Conservation (phyloP, 2,888 invertebrate genomes). For the Drosophila glabriapex region DNA sequence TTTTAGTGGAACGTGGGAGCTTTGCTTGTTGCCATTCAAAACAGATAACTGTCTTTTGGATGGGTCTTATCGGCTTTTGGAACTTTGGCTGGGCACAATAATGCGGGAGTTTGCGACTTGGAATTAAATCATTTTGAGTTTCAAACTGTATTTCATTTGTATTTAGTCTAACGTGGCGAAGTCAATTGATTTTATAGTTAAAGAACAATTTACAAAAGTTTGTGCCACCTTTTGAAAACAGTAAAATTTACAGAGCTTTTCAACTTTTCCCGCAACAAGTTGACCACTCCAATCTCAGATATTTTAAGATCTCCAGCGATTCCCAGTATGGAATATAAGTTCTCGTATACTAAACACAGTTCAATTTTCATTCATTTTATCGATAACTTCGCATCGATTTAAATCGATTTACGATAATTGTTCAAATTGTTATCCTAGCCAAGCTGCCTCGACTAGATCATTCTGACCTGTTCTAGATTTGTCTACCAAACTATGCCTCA, state of each 20-base stretch:
- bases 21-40: constrained; percentile 41
- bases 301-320: accelerated
- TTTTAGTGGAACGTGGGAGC: constrained; percentile 79
- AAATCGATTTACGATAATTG: background rate
- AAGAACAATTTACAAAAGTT: background rate
- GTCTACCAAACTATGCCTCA: background rate
- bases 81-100: background rate
- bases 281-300: background rate
- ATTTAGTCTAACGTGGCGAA: background rate
- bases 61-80: constrained; percentile 41
- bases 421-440: background rate
- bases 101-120: constrained; percentile 16
- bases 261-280: background rate
- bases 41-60: constrained; percentile 42
- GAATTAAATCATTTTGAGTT: constrained; percentile 2
- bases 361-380: background rate
- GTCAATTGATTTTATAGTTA: background rate
- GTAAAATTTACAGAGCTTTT: accelerated
- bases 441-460: background rate
- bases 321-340: background rate
- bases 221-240: background rate
- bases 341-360: background rate
- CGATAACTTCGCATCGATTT: background rate
- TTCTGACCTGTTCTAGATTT: background rate
- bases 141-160: background rate